Evolutionary conservation across 2,888 invertebrate species (phyloP).

Genomic region (Oasisia sp.): DNA sequence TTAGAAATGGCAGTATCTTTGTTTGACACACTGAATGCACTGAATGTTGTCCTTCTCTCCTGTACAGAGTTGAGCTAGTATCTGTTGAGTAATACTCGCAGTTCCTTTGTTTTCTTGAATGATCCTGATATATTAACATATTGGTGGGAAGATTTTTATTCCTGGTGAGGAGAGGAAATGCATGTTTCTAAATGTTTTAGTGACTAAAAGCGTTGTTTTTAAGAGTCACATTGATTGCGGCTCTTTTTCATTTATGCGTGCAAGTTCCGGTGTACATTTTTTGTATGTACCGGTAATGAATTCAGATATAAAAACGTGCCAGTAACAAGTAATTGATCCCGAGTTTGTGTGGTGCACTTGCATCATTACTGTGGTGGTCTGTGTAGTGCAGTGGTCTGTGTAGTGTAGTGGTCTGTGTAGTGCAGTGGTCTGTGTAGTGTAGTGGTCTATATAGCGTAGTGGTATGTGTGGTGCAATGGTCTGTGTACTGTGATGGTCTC

Average conservation of each 20-base stretch:
- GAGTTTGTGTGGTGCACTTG: neutral
- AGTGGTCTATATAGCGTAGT: neutral
- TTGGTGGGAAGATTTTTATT: no score
- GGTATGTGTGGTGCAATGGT: neutral
- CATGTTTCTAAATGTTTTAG: neutral
- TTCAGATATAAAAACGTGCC: neutral
- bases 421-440: neutral
- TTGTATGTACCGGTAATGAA: neutral
- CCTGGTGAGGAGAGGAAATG: neutral
- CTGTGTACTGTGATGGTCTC: neutral
- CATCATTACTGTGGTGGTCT: neutral
- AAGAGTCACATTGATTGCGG: neutral
- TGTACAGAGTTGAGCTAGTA: no score
- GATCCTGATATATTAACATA: no score
- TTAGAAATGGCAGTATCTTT: no score
- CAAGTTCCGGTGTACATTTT: neutral
- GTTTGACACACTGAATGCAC: no score
- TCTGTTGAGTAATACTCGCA: no score
- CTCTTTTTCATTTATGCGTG: neutral
- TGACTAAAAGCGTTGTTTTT: neutral
- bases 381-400: neutral
- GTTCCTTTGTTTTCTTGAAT: no score
- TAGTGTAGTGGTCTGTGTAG: neutral
- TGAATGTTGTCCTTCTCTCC: no score
- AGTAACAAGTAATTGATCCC: neutral